A percentile compares a stretch with the other conserved stretches of the same genome.
Conservation (phyloP, 2,888 invertebrate species). For the Stenodera caucasica region DNA sequence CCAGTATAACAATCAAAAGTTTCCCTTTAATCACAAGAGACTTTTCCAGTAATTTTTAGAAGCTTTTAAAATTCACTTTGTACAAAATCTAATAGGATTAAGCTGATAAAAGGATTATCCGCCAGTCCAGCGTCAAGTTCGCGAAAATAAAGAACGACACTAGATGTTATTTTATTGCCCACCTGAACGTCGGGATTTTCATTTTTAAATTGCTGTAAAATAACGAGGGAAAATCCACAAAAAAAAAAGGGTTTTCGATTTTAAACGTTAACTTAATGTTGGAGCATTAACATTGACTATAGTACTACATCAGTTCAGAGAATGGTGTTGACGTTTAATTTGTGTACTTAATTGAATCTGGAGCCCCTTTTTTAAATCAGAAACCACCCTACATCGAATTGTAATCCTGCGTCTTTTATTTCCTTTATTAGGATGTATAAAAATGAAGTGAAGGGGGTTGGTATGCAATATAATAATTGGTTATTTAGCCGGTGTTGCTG, state of each 20-base stretch:
- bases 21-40: slow-evolving; percentile 44
- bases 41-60: slow-evolving; percentile 42
- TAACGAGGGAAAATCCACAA: neutral
- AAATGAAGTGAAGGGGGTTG: slow-evolving; percentile 47
- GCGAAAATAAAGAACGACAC: slow-evolving; percentile 27
- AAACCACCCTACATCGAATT: slow-evolving; percentile 46
- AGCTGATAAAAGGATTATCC: slow-evolving; percentile 41
- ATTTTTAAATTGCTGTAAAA: neutral
- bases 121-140: slow-evolving; percentile 34
- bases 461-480: slow-evolving; percentile 44
- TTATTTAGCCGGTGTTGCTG: slow-evolving; percentile 40
- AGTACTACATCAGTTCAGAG: slow-evolving; percentile 46
- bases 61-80: slow-evolving; percentile 47
- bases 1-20: slow-evolving; percentile 43
- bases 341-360: slow-evolving; percentile 53
- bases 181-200: neutral
- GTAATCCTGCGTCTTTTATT: slow-evolving; percentile 51
- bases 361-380: slow-evolving; percentile 48
- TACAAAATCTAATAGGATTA: slow-evolving; percentile 41
- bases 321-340: slow-evolving; percentile 53
- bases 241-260: neutral
- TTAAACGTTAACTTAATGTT: neutral
- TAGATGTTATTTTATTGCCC: neutral
- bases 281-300: slow-evolving; percentile 24
- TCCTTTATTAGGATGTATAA: slow-evolving; percentile 52